These are phyloP conservation scores for Mormoops blainvillei DNA, from an alignment of 2,113 vertebrate species.

Conservation along the genomic window DNA sequence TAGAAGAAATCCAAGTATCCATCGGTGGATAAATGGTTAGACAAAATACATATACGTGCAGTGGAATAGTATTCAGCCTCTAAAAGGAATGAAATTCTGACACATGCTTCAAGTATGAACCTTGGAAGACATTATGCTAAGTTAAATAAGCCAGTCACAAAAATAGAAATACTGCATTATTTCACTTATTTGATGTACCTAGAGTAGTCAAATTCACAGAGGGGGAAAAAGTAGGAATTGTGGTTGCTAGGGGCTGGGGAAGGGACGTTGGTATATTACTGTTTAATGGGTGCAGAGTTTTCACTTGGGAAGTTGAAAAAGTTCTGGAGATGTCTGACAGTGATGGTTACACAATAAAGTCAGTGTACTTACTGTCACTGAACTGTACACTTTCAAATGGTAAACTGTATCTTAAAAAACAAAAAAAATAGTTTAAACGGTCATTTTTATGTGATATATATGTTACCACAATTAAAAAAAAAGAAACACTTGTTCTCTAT, in stretches of 20 bases:
- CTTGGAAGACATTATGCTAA: neutral
- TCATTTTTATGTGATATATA: neutral
- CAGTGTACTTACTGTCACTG: neutral
- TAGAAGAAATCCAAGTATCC: neutral
- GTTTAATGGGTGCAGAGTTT: neutral
- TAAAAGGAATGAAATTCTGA: constrained; percentile 22
- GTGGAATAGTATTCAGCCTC: neutral
- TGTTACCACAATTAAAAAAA: neutral
- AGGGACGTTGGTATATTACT: neutral
- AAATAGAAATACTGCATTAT: neutral
- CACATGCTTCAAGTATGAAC: neutral
- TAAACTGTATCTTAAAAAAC: neutral
- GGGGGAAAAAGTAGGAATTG: neutral
- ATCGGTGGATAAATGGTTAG: neutral
- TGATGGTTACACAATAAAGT: neutral
- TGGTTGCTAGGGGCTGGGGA: neutral
- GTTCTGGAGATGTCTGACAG: neutral
- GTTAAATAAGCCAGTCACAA: constrained; percentile 18
- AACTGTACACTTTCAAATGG: constrained; percentile 11
- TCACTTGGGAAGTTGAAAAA: neutral
- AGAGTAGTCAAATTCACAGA: neutral
- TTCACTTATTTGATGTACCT: neutral
- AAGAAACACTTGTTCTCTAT: neutral
- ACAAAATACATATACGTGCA: neutral
- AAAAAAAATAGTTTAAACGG: neutral